A percentile compares a stretch with the other conserved stretches of the same genome.
Evolutionary conservation across 2,888 invertebrate genomes (phyloP).

Genomic region (Masnerella sp.): DNA sequence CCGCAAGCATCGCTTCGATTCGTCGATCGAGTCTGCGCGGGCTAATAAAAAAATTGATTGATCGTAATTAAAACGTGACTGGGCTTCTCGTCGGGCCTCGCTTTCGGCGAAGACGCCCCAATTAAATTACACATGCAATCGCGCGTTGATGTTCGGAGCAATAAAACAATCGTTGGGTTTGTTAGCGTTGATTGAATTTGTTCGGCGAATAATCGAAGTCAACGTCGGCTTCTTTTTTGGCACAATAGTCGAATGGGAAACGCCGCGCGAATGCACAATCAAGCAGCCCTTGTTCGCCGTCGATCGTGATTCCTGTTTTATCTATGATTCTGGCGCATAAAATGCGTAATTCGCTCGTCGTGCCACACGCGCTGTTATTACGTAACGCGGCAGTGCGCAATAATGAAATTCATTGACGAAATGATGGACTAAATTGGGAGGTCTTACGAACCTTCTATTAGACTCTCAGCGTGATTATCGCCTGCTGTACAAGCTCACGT

Average conservation of each 20-base stretch:
- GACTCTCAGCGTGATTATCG: conserved; percentile 32
- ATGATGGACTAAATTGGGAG: conserved; percentile 6
- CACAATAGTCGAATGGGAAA: conserved; percentile 5
- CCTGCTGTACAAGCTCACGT: conserved; percentile 7
- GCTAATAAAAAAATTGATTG: conserved; percentile 14
- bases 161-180: conserved; percentile 11
- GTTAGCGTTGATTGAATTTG: conserved; percentile 24
- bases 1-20: conserved; percentile 1
- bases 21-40: not conserved
- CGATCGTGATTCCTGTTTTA: conserved; percentile 12
- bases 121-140: conserved; percentile 10
- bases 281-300: conserved; percentile 16
- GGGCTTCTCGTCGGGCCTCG: not conserved
- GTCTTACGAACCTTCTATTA: conserved; percentile 16
- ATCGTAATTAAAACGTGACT: conserved; percentile 29
- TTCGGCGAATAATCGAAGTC: conserved; percentile 13
- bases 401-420: conserved; percentile 23
- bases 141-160: conserved; percentile 6
- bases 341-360: conserved; percentile 4
- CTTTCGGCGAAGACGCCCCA: not conserved
- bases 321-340: conserved; percentile 1
- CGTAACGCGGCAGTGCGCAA: not conserved
- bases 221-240: conserved; percentile 4
- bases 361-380: not conserved
- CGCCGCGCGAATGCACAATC: conserved; percentile 20